These are phyloP conservation scores for Xestia sexstrigata DNA, from an alignment of 2,888 invertebrate genomes.

Conservation along the genomic window DNA sequence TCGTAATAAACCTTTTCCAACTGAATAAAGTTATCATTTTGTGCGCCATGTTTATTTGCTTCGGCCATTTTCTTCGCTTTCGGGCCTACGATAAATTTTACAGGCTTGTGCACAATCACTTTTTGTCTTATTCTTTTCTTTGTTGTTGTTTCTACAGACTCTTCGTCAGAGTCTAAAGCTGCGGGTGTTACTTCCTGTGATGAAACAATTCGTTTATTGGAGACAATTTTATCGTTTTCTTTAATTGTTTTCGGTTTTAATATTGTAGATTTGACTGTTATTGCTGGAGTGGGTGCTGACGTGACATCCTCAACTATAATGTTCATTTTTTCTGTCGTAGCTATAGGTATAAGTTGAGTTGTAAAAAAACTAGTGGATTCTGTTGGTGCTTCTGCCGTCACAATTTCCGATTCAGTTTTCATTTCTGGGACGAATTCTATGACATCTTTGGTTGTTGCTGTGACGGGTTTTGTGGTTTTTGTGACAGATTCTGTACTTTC, in stretches of 20 bases:
- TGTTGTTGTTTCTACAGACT: slow-evolving; percentile 11
- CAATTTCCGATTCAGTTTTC: not conserved
- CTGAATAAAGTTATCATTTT: slow-evolving; percentile 33
- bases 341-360: not conserved
- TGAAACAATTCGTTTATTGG: not conserved
- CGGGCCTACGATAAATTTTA: slow-evolving; percentile 16
- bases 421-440: not conserved
- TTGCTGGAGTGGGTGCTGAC: not conserved
- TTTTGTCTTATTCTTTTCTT: not conserved
- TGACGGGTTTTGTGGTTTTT: not conserved
- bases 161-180: not conserved
- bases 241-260: not conserved
- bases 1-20: slow-evolving; percentile 37
- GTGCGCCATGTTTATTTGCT: not conserved
- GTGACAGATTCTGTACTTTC: too few species aligned
- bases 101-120: slow-evolving; percentile 13
- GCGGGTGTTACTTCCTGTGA: not conserved
- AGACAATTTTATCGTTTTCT: not conserved
- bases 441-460: too few species aligned
- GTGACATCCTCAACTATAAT: slow-evolving; percentile 35
- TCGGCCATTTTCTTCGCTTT: slow-evolving; percentile 10
- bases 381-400: not conserved
- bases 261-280: not conserved
- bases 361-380: not conserved
- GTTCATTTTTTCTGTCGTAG: slow-evolving; percentile 2